phyloP scores from a whole-genome alignment of 2,113 vertebrate genomes.

The Otus sunia region DNA sequence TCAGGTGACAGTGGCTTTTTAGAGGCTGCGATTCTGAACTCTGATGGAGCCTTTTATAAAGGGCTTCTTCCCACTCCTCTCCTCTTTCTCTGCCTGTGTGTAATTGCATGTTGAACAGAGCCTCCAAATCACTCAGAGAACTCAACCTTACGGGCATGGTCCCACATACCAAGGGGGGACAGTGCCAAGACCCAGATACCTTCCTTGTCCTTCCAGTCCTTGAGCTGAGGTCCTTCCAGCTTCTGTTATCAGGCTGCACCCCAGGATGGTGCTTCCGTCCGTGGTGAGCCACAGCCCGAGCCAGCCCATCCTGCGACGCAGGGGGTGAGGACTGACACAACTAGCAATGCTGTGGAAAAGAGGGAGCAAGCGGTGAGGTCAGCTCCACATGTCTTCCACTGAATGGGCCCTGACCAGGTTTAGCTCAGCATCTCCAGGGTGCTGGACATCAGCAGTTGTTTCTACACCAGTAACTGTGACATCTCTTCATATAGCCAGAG shows the following conservation, averaged over 20 bases:
- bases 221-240: neutral
- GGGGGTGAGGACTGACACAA: fast-evolving
- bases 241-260: no score
- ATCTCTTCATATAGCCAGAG: neutral
- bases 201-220: neutral
- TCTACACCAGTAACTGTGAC: neutral
- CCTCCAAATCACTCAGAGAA: neutral
- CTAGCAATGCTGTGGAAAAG: neutral
- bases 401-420: neutral
- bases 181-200: neutral
- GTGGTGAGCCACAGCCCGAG: fast-evolving
- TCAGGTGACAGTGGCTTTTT: fast-evolving
- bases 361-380: neutral
- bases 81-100: neutral
- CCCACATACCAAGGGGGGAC: neutral
- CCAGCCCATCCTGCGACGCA: fast-evolving
- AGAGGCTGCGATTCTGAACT: neutral
- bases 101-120: neutral
- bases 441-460: neutral
- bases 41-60: neutral
- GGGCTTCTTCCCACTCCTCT: neutral
- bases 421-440: neutral
- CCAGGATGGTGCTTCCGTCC: no score
- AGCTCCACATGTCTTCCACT: neutral
- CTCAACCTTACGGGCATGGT: neutral